Evolutionary conservation across 1,140 invertebrate species (phyloP).

Genomic region (Lanistes nyassanus): DNA sequence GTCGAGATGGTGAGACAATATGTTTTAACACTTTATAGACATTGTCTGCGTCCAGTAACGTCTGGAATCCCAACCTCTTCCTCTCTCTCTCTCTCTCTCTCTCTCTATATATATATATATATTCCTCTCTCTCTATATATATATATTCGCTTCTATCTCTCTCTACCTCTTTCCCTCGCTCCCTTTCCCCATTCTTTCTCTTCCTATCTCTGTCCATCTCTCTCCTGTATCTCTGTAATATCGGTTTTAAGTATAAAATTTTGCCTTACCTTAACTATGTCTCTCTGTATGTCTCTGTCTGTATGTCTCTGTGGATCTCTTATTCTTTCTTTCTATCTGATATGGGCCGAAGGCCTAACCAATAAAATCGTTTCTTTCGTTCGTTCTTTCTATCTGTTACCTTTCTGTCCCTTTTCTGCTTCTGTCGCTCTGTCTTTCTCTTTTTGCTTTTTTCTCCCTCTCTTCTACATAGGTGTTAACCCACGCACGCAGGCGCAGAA

Average conservation of each 20-base stretch:
- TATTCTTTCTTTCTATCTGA: background rate
- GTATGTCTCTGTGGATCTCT: background rate
- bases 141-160: background rate
- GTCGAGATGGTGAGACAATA: too few relatives aligned
- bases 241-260: too few relatives aligned
- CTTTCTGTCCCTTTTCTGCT: background rate
- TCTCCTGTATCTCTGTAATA: background rate
- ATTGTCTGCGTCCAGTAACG: too few relatives aligned
- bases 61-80: too few relatives aligned
- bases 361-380: too few relatives aligned
- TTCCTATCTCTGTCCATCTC: background rate
- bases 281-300: background rate
- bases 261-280: background rate
- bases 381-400: background rate
- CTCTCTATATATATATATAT: background rate
- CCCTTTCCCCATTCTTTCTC: background rate
- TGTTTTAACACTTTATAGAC: too few relatives aligned
- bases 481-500: too few relatives aligned
- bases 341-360: too few relatives aligned
- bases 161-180: background rate
- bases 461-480: too few relatives aligned
- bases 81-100: too few relatives aligned
- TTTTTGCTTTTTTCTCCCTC: too few relatives aligned
- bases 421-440: background rate
- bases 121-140: constrained; percentile 5